Conservation (phyloP, 2,113 vertebrate species). For the Garra rufa region DNA sequence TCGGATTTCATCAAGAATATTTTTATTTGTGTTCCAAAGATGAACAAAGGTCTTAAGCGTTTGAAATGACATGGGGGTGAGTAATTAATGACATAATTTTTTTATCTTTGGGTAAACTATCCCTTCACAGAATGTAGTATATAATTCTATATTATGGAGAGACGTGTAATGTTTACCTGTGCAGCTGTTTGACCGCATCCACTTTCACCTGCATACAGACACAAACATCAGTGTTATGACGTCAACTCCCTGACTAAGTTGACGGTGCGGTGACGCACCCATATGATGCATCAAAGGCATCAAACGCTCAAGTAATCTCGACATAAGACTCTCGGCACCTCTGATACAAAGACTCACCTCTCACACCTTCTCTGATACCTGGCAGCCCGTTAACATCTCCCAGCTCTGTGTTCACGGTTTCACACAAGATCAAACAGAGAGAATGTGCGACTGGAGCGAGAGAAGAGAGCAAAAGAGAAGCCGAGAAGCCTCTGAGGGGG, state of each 20-base stretch:
- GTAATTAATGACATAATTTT: too few relatives aligned
- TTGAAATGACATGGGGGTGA: too few relatives aligned
- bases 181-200: not conserved
- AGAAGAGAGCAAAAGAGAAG: constrained; percentile 5
- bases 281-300: constrained; percentile 56
- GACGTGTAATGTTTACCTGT: not conserved
- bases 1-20: too few relatives aligned
- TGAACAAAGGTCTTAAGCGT: too few relatives aligned
- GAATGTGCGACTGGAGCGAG: constrained; percentile 25
- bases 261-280: constrained; percentile 22
- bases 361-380: constrained; percentile 49
- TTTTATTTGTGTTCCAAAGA: too few relatives aligned
- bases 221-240: constrained; percentile 23
- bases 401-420: constrained; percentile 49
- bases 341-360: constrained; percentile 35
- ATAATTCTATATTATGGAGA: not conserved
- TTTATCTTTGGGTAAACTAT: too few relatives aligned
- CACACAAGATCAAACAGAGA: constrained; percentile 64
- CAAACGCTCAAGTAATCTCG: constrained; percentile 21
- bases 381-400: constrained; percentile 56
- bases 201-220: not conserved
- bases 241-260: not conserved
- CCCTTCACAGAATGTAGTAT: not conserved
- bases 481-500: constrained; percentile 59
- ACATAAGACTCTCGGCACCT: constrained; percentile 25